Evolutionary conservation across 1,140 invertebrate species (phyloP).

Genomic region (Neodiprion pinetum): DNA sequence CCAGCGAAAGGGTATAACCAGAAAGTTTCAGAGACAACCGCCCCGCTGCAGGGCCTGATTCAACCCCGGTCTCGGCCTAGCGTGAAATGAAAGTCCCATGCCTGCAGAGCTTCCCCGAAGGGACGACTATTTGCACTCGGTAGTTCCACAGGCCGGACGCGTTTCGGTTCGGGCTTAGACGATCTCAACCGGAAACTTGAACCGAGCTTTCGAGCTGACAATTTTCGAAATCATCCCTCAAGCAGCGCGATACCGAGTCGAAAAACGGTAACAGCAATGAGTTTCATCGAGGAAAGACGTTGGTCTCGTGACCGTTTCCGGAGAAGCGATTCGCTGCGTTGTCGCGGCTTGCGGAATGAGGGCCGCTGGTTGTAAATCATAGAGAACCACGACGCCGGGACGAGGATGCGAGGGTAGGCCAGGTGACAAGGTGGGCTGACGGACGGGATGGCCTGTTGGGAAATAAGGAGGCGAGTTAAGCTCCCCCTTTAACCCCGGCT

Average conservation of each 20-base stretch:
- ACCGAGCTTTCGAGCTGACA: no score
- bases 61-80: constrained; percentile 35
- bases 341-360: constrained; percentile 44
- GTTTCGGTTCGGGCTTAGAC: constrained; percentile 26
- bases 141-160: constrained; percentile 42
- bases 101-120: constrained; percentile 25
- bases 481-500: constrained; percentile 23
- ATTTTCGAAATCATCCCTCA: no score
- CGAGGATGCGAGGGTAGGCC: constrained; percentile 31
- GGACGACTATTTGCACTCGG: constrained; percentile 48
- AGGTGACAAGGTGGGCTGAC: constrained; percentile 28
- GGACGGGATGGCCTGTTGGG: constrained; percentile 52
- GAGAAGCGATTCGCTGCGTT: no score
- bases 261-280: no score
- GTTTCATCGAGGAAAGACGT: no score
- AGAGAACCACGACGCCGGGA: constrained; percentile 30
- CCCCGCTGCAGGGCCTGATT: neutral
- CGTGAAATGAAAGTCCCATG: constrained; percentile 49
- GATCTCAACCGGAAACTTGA: constrained; percentile 34
- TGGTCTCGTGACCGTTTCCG: no score
- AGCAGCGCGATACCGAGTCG: no score
- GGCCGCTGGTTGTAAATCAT: constrained; percentile 56
- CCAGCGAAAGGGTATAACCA: no score
- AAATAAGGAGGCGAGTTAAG: constrained; percentile 61
- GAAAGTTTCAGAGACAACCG: neutral